phyloP scores from a whole-genome alignment of 2,888 invertebrate species.

The Tholera decimalis region DNA sequence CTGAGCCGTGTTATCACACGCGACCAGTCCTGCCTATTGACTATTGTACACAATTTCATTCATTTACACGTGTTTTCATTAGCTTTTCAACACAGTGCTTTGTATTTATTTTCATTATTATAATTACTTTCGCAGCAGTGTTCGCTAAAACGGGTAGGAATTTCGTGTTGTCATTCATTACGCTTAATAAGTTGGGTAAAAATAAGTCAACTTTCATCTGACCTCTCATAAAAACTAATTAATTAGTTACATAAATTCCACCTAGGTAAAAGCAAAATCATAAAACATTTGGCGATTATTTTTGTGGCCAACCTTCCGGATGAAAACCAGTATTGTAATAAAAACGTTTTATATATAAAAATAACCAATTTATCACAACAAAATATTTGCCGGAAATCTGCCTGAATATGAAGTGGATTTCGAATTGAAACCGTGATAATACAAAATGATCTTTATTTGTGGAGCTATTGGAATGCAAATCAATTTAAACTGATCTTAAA shows the following conservation, averaged over 20 bases:
- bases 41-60: constrained; percentile 49
- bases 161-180: constrained; percentile 19
- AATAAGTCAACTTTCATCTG: not conserved
- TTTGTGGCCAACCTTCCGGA: constrained; percentile 15
- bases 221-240: not conserved
- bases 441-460: constrained; percentile 31
- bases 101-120: constrained; percentile 30
- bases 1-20: constrained; percentile 35
- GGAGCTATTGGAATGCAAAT: constrained; percentile 19
- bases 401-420: constrained; percentile 45
- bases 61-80: constrained; percentile 48
- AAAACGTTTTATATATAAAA: constrained; percentile 25
- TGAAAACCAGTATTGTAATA: constrained; percentile 20
- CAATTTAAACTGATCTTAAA: constrained; percentile 6
- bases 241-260: not conserved
- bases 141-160: constrained; percentile 5
- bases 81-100: constrained; percentile 23
- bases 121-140: constrained; percentile 16
- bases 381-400: constrained; percentile 31
- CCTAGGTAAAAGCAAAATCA: not conserved
- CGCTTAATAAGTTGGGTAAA: not conserved
- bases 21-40: constrained; percentile 18
- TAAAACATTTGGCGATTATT: constrained; percentile 11
- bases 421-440: constrained; percentile 10
- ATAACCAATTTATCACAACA: constrained; percentile 19